Base-by-base conservation (phyloP, 2,113 vertebrate genomes). In the Clarias gariepinus region DNA sequence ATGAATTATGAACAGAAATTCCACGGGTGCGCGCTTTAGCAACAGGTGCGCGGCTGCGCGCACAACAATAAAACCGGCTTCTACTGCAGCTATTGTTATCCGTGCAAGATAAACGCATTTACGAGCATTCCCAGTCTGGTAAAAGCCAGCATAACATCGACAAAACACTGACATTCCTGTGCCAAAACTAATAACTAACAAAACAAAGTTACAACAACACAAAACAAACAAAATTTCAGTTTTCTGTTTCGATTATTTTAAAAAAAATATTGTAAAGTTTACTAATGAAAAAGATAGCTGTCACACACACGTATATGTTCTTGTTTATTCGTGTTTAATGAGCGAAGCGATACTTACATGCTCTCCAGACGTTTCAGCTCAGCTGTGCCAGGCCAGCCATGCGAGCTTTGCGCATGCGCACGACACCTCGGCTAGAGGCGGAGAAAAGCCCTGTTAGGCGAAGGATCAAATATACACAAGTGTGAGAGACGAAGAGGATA, bases 391-490 rank as follows among this genome's bases (percentile, higher is more conserved):
- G 80, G 2, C n/a, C 63, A 81, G 79, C 61, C 84, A 71, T 61
- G 60, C 71, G 18, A 19, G 33, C 3, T 61, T n/a, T 30, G 81
- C 74, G 57, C 77, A 81, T 58, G 74, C 85, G 77, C 87, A 85
- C 55, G 23, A 10, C 7, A 61, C 78, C 60, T 61, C 84, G 73
- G 15, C 30, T 86, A 66, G 86, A 86, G 74, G 80, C 89, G 84
- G 90, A 87, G 71, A 80, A 85, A 86, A 84, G 86, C 83, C 89
- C 84, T 89, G 89, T 89, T 91, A 91, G 85, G 90, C 89, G 11
- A 82, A 66, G 82, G 47, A 36, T 79, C 73, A 82, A 73, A 73
- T 85, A 61, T 68, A 60, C 41, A 53, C 41, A 79, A 47, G 69
- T 57, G 64, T 81, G 41, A 58, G 80, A 3, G 76, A 66, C 61